A percentile compares a stretch with the other conserved stretches of the same genome.
Evolutionary conservation across 2,797 vertebrate species (phyloP).

Genomic region (Syndactyla subalaris): DNA sequence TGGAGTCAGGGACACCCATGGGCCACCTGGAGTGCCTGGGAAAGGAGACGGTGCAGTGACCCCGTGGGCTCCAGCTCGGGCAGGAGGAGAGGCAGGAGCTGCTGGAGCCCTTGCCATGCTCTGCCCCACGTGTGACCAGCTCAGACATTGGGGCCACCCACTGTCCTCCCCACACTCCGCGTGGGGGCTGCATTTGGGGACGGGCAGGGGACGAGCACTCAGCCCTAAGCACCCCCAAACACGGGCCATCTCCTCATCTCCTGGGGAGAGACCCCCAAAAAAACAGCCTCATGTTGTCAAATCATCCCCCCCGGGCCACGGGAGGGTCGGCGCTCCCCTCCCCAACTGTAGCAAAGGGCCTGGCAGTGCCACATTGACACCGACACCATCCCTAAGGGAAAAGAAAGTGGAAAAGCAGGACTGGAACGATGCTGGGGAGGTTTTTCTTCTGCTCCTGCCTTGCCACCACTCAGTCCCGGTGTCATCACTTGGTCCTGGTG

Average conservation of each 20-base stretch:
- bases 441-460: background rate
- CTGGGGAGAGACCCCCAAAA: background rate
- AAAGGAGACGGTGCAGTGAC: background rate
- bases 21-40: background rate
- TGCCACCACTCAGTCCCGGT: too few relatives aligned
- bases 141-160: background rate
- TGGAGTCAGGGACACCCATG: background rate
- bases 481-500: too few relatives aligned
- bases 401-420: background rate
- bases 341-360: background rate
- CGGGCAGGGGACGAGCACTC: too few relatives aligned
- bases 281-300: background rate
- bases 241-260: background rate
- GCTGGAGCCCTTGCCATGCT: background rate
- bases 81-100: background rate
- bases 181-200: background rate
- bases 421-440: background rate
- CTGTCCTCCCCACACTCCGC: background rate
- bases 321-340: background rate
- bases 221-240: fast-evolving
- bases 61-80: background rate
- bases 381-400: too few relatives aligned
- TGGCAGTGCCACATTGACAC: background rate
- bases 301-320: background rate
- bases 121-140: background rate